Percentiles rank a stretch among this genome's conserved stretches.
phyloP scores from a whole-genome alignment of 2,888 invertebrate genomes.

The Yponomeuta sedellus region DNA sequence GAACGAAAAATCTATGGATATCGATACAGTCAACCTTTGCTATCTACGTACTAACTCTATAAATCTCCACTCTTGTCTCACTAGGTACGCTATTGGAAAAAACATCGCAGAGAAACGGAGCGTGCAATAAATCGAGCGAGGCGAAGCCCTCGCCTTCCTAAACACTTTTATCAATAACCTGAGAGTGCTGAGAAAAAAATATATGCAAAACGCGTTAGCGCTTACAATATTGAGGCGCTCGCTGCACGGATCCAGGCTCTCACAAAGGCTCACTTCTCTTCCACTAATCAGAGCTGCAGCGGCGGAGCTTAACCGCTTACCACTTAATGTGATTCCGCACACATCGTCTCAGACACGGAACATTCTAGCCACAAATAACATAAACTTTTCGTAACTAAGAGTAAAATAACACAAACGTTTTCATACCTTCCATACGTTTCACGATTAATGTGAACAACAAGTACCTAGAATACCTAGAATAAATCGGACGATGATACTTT shows the following conservation, averaged over 20 bases:
- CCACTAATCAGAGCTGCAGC: conserved; percentile 9
- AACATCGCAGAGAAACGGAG: neutral
- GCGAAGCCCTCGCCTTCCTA: neutral
- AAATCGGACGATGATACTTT: too few species aligned
- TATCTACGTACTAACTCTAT: neutral
- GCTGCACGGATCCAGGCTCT: neutral
- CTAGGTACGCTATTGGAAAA: neutral
- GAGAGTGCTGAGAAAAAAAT: neutral
- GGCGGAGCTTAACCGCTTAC: conserved; percentile 47
- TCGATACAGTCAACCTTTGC: too few species aligned
- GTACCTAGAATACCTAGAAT: too few species aligned
- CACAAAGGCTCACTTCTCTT: neutral
- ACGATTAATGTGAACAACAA: too few species aligned
- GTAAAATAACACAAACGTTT: too few species aligned
- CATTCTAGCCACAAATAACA: conserved; percentile 17
- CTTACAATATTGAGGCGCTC: neutral
- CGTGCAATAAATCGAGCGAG: neutral
- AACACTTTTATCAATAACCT: neutral
- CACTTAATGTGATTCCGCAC: conserved; percentile 43
- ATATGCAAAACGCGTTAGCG: neutral
- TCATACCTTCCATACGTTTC: too few species aligned
- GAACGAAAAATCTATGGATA: too few species aligned
- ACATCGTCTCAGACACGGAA: conserved; percentile 33
- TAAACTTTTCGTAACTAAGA: neutral
- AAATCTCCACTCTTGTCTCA: neutral